Evolutionary conservation across 2,113 vertebrate genomes (phyloP).

Genomic region (Micronycteris hirsuta): DNA sequence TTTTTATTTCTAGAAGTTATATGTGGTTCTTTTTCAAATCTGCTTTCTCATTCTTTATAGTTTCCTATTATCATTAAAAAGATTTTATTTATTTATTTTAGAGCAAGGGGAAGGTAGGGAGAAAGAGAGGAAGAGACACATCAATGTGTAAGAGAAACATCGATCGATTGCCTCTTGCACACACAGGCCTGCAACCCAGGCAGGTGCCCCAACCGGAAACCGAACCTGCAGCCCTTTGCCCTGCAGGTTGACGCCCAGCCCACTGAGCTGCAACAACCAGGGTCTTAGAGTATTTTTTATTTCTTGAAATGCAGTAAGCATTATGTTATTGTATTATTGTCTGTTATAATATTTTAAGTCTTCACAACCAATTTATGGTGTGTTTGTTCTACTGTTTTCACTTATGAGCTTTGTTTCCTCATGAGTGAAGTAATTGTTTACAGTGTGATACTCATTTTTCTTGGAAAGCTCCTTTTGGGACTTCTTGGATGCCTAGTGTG

Average conservation of each 20-base stretch:
- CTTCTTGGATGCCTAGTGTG: neutral
- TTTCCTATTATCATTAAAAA: neutral
- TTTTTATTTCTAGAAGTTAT: neutral
- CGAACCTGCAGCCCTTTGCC: no score
- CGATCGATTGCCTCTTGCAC: no score
- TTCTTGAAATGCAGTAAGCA: neutral
- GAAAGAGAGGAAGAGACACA: no score
- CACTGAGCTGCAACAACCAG: no score
- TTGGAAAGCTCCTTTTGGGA: neutral
- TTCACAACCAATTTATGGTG: neutral
- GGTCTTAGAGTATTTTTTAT: neutral
- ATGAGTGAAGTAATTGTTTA: neutral
- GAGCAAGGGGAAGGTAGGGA: no score
- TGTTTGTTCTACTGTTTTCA: neutral
- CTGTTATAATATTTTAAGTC: neutral
- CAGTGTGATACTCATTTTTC: neutral
- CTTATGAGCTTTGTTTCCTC: neutral
- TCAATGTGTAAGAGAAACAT: no score
- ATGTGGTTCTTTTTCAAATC: neutral
- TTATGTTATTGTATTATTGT: neutral
- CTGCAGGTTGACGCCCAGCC: no score
- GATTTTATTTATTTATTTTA: no score
- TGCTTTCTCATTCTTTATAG: neutral
- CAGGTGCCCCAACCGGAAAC: no score
- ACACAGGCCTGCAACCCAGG: no score